Evolutionary conservation across 2,888 invertebrate species (phyloP), one percentile per base, ranked within the genome.

Genomic region (Leptothorax acervorum): DNA sequence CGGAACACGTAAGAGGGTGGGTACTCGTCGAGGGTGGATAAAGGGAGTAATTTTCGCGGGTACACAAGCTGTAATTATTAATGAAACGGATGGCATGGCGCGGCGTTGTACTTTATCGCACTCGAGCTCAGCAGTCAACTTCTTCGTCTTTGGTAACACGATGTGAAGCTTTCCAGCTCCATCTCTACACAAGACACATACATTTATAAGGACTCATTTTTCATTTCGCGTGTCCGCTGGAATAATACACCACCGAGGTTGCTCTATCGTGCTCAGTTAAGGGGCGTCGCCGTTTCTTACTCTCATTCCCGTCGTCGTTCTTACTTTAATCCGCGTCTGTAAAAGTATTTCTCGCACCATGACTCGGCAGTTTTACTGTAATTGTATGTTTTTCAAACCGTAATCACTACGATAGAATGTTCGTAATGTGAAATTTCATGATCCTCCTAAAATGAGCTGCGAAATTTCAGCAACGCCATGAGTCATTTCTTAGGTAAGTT

Each of bases 31-130:
- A 60, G 70, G 87, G 85, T 88, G 87, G 90, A 92, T 92, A 92
- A 92, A 91, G 92, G 87, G 91, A 90, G 92, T 92, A 92, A 93
- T 93, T 93, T 92, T 91, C 92, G 89, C 89, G 71, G 89, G 90
- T 90, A 92, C 91, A 92, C 92, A 92, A 88, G 85, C 87, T 75
- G 91, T 91, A 92, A 92, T 93, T 93, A 93, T 93, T 93, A 92
- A 92, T 91, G 91, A 85, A 88, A 85, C 85, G 89, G 90, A 88
- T 88, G 89, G 86, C 79, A 88, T 88, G 89, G 86, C 79, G 57
- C 85, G 48, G 76, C 73, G 87, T 79, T 82, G 85, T 68, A 35
- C 66, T 57, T 68, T 81, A 65, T 66, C 65, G 76, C 42, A 42
- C 42, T 55, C 39, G 39, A 28, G n/a, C 82, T 83, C 85, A 39